phyloP scores from a whole-genome alignment of 2,797 vertebrate genomes.

The Sitta carolinensis region DNA sequence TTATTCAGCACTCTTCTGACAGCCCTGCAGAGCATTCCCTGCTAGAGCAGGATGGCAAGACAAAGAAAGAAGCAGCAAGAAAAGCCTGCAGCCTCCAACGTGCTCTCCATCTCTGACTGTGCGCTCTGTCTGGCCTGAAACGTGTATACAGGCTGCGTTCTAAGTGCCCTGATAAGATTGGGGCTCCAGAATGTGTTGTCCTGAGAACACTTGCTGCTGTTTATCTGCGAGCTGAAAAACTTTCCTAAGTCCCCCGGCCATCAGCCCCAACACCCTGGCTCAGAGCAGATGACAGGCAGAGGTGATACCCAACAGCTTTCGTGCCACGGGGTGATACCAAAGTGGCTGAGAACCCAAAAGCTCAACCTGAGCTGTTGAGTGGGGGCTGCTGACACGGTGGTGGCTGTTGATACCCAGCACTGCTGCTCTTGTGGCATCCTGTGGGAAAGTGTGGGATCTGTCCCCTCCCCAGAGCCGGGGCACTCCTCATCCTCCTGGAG shows the following conservation, averaged over 20 bases:
- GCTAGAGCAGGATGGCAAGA: background rate
- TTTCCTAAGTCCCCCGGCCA: conserved; percentile 66
- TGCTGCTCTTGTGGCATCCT: background rate
- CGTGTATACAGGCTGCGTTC: conserved; percentile 43
- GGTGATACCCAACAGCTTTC: conserved; percentile 52
- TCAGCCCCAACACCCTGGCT: conserved; percentile 62
- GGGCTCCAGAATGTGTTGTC: conserved; percentile 64
- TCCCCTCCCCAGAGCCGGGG: rapidly evolving
- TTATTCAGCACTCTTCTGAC: background rate
- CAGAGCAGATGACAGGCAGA: conserved; percentile 71
- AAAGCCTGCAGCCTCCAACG: background rate
- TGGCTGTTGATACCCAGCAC: background rate
- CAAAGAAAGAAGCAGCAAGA: background rate
- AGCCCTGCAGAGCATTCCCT: background rate
- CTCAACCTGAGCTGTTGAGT: conserved; percentile 22
- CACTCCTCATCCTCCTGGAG: rapidly evolving
- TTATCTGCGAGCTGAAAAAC: conserved; percentile 69
- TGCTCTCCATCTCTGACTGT: background rate
- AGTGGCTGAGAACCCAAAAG: conserved; percentile 58
- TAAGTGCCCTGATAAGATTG: conserved; percentile 75
- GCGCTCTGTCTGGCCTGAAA: conserved; percentile 27
- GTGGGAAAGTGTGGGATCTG: background rate
- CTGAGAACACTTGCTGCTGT: conserved; percentile 59
- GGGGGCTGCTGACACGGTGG: conserved; percentile 27
- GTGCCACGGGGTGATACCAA: conserved; percentile 11